Conservation (phyloP, 2,888 invertebrate species). For the Sminthurinus aureus region DNA sequence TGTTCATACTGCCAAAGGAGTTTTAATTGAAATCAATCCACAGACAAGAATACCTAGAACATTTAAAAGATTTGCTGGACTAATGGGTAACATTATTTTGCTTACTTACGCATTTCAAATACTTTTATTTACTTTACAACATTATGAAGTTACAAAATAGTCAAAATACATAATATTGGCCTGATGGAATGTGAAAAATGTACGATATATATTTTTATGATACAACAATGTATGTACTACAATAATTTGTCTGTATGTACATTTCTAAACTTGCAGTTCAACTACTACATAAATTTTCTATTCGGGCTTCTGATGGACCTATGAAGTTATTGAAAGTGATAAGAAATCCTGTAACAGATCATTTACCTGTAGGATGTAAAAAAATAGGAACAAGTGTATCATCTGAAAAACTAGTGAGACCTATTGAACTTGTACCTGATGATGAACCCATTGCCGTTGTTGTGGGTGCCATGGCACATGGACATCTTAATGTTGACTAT, state of each 20-base stretch:
- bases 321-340: slow-evolving; percentile 93
- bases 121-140: neutral
- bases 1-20: slow-evolving; percentile 88
- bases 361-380: slow-evolving; percentile 91
- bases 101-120: neutral
- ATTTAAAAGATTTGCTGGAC: slow-evolving; percentile 94
- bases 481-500: slow-evolving; percentile 81
- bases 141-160: neutral
- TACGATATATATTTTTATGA: too few relatives aligned
- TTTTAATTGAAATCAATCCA: slow-evolving; percentile 93
- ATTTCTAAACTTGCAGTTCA: slow-evolving; percentile 77
- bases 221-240: neutral
- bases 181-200: too few relatives aligned
- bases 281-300: slow-evolving; percentile 91
- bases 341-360: slow-evolving; percentile 93
- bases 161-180: too few relatives aligned
- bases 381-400: slow-evolving; percentile 92
- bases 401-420: slow-evolving; percentile 74
- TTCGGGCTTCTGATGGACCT: slow-evolving; percentile 88
- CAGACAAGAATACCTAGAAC: slow-evolving; percentile 97
- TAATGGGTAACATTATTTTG: slow-evolving; percentile 76
- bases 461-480: slow-evolving; percentile 97
- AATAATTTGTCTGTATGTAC: neutral
- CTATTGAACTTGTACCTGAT: slow-evolving; percentile 79
- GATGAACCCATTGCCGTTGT: slow-evolving; percentile 88